Conservation (phyloP, 2,113 vertebrate species). For the Dermatemys mawii region DNA sequence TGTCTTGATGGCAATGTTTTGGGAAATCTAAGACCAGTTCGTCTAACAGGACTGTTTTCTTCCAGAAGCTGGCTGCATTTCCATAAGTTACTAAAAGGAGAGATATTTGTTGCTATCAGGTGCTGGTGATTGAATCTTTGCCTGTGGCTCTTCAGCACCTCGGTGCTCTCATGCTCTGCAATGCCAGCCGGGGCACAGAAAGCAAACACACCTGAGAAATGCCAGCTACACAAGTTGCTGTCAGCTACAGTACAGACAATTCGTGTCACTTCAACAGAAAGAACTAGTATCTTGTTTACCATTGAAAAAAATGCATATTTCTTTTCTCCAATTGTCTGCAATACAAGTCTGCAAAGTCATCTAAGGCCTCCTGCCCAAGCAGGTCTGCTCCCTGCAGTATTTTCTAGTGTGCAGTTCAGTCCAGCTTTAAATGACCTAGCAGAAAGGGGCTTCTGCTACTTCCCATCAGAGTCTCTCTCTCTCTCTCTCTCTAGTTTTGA, state of each 20-base stretch:
- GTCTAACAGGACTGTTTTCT: conserved; percentile 2
- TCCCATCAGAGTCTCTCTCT: fast-evolving
- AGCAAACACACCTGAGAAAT: neutral
- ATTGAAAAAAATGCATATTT: neutral
- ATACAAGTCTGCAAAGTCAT: neutral
- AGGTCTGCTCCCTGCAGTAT: neutral
- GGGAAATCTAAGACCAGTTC: neutral
- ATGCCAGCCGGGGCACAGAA: neutral
- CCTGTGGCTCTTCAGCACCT: neutral
- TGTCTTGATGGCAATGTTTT: neutral
- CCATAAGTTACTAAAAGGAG: neutral
- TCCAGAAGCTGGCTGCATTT: neutral
- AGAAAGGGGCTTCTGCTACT: neutral
- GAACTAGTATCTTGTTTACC: neutral
- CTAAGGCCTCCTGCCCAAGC: neutral
- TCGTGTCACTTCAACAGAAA: neutral
- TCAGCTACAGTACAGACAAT: neutral
- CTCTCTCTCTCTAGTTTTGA: neutral
- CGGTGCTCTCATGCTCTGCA: neutral
- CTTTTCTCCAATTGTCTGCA: neutral
- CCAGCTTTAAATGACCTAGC: conserved; percentile 15
- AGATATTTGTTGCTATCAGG: neutral
- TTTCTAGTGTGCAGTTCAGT: neutral
- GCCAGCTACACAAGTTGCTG: neutral
- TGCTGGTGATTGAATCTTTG: neutral